Percentiles rank a stretch among this genome's conserved stretches.
These are phyloP conservation scores for Escarpia spicata DNA, from an alignment of 2,888 invertebrate genomes.

Conservation along the genomic window DNA sequence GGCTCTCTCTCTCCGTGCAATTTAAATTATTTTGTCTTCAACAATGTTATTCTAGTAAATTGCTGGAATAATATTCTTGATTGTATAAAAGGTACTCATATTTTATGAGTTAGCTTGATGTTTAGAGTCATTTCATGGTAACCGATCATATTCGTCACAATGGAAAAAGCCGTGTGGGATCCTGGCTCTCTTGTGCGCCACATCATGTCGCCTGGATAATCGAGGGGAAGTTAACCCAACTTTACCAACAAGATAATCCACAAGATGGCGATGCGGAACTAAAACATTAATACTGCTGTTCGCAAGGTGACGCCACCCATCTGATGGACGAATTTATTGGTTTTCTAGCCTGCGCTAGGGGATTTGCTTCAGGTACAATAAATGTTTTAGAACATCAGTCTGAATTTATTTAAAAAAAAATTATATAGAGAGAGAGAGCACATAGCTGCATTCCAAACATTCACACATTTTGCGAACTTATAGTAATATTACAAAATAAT, in stretches of 20 bases:
- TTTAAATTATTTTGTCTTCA: no score
- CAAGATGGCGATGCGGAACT: background rate
- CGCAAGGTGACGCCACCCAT: background rate
- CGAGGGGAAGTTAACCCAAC: background rate
- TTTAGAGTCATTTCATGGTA: no score
- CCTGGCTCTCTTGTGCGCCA: no score
- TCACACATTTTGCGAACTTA: background rate
- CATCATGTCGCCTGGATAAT: no score
- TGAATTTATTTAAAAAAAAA: background rate
- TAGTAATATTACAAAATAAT: background rate
- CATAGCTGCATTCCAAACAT: no score
- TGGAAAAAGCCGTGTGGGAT: no score
- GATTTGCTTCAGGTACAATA: background rate
- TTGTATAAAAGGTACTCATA: no score
- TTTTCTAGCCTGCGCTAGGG: background rate
- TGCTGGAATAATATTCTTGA: no score
- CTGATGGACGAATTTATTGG: background rate
- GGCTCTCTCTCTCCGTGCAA: no score
- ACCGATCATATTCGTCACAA: no score
- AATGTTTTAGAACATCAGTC: background rate
- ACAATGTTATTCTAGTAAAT: no score
- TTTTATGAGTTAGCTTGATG: no score
- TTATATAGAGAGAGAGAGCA: background rate
- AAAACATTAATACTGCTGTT: background rate
- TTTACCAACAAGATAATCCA: background rate